Evolutionary conservation across 1,140 invertebrate species (phyloP).

Genomic region (Drosophila neocordata): DNA sequence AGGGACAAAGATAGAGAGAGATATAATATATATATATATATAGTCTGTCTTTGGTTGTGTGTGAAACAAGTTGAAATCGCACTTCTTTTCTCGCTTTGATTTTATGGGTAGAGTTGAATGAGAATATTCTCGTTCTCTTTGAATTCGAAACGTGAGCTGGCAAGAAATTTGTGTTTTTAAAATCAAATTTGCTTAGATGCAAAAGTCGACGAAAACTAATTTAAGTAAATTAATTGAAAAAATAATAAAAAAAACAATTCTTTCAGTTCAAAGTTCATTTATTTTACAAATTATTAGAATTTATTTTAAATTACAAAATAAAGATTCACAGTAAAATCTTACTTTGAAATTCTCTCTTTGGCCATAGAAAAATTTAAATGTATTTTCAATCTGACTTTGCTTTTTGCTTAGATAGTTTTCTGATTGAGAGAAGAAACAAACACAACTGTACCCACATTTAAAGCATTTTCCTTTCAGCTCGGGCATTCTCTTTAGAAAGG

Average conservation of each 20-base stretch:
- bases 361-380: neutral
- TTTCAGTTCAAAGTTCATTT: too few species aligned
- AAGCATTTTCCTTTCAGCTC: neutral
- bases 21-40: constrained; percentile 11
- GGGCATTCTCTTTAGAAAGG: neutral
- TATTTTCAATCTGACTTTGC: neutral
- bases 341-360: neutral
- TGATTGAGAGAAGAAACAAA: neutral
- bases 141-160: constrained; percentile 28
- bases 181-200: neutral
- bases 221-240: neutral
- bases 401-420: neutral
- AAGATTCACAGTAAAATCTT: neutral
- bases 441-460: constrained; percentile 16
- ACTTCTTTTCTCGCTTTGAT: constrained; percentile 38
- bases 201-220: neutral
- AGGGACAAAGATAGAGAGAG: too few species aligned
- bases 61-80: neutral
- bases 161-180: neutral
- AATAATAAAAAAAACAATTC: neutral
- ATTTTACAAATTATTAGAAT: too few species aligned
- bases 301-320: neutral
- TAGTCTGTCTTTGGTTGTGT: neutral
- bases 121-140: constrained; percentile 15
- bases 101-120: constrained; percentile 56